Percentiles rank a stretch among this genome's conserved stretches.
Evolutionary conservation across 2,888 invertebrate species (phyloP).

Genomic region (Noctua fimbriata): DNA sequence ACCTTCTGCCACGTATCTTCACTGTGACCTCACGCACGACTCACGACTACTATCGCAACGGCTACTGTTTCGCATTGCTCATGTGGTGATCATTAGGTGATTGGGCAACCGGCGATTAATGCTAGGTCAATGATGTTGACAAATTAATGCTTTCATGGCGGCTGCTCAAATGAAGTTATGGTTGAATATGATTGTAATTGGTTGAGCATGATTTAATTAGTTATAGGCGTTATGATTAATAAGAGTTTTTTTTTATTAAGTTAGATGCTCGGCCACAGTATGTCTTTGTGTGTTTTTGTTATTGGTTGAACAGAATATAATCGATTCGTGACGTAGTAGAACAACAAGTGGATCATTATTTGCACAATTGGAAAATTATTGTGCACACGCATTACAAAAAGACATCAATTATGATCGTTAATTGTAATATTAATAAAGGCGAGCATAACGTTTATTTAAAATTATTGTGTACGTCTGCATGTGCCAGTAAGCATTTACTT

Average conservation of each 20-base stretch:
- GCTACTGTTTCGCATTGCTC: slow-evolving; percentile 54
- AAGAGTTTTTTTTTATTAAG: not conserved
- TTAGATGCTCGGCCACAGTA: not conserved
- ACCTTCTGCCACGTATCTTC: slow-evolving; percentile 30
- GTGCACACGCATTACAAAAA: slow-evolving; percentile 17
- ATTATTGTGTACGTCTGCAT: not conserved
- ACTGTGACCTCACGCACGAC: slow-evolving; percentile 6
- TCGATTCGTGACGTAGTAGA: slow-evolving; percentile 3
- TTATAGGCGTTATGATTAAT: slow-evolving; percentile 5
- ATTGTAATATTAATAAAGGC: not conserved
- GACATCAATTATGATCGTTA: not conserved
- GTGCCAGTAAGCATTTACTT: not conserved
- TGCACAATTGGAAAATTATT: slow-evolving; percentile 7
- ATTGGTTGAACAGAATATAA: not conserved
- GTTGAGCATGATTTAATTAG: slow-evolving; percentile 55
- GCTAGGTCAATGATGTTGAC: slow-evolving; percentile 56
- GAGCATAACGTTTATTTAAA: not conserved
- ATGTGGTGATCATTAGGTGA: slow-evolving; percentile 54
- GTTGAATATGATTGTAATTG: slow-evolving; percentile 40
- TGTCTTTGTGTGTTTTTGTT: not conserved
- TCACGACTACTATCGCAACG: slow-evolving; percentile 45
- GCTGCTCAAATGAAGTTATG: slow-evolving; percentile 47
- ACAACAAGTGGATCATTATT: slow-evolving; percentile 14
- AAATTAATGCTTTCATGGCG: slow-evolving; percentile 51
- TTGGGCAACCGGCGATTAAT: slow-evolving; percentile 54